Conservation (phyloP, 1,140 invertebrate genomes). For the Phortica variegata region DNA sequence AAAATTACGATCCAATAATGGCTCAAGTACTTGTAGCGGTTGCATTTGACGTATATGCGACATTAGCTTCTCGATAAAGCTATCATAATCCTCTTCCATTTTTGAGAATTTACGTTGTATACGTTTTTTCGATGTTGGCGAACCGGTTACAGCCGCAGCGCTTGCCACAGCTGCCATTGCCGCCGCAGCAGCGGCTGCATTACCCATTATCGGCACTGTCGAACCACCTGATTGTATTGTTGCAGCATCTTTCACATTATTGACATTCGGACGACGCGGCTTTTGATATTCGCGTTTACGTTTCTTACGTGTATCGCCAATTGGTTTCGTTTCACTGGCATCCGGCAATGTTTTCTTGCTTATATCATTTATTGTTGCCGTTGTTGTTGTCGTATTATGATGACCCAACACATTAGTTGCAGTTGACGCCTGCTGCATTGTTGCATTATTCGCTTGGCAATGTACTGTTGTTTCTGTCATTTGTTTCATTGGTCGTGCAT, state of each 20-base stretch:
- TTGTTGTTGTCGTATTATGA: background rate
- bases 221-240: conserved; percentile 19
- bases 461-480: too few relatives aligned
- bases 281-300: conserved; percentile 82
- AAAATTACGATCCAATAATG: conserved; percentile 78
- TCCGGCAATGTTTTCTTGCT: background rate
- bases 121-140: conserved; percentile 62
- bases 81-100: conserved; percentile 88
- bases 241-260: conserved; percentile 38
- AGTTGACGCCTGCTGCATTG: conserved; percentile 3
- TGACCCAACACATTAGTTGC: too few relatives aligned
- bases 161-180: background rate
- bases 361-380: background rate
- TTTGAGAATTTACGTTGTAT: conserved; percentile 75
- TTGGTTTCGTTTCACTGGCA: conserved; percentile 22
- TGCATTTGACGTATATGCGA: conserved; percentile 79
- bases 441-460: too few relatives aligned
- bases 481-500: too few relatives aligned
- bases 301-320: conserved; percentile 65
- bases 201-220: conserved; percentile 22
- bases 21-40: conserved; percentile 84
- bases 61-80: conserved; percentile 85
- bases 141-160: conserved; percentile 8
- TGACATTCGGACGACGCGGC: conserved; percentile 68
- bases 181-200: conserved; percentile 10